A percentile compares a stretch with the other conserved stretches of the same genome.
These are phyloP conservation scores for Troilus luridus DNA, from an alignment of 2,888 invertebrate genomes.

Conservation along the genomic window DNA sequence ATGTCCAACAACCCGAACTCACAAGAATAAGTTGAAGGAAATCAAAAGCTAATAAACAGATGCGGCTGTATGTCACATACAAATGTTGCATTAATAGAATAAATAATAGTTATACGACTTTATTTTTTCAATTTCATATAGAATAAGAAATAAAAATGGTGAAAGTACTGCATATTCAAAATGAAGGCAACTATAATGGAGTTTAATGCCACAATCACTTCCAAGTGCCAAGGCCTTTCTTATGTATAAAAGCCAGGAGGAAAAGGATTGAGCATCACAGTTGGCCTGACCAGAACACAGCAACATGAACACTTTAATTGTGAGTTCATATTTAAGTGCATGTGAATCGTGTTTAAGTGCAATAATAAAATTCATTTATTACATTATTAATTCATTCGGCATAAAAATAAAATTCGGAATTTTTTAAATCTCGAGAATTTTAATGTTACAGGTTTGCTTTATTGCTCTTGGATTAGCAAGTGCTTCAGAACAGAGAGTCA, in stretches of 20 bases:
- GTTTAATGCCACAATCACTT: conserved; percentile 29
- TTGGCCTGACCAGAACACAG: conserved; percentile 1
- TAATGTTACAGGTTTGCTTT: conserved; percentile 6
- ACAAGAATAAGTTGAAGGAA: not conserved
- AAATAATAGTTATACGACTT: not conserved
- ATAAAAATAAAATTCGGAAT: not conserved
- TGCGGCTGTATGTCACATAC: too few relatives aligned
- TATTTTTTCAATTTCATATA: not conserved
- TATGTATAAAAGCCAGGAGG: conserved; percentile 14
- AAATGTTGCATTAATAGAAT: not conserved
- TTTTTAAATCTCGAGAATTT: not conserved
- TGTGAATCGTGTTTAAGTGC: not conserved
- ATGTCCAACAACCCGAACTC: not conserved
- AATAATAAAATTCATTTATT: not conserved
- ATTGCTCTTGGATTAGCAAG: conserved; percentile 17
- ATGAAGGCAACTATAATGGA: conserved; percentile 32
- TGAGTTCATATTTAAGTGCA: not conserved
- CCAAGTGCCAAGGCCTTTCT: conserved; percentile 46
- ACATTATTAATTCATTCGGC: not conserved
- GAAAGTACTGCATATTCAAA: conserved; percentile 4
- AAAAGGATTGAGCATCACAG: not conserved
- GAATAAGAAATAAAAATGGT: not conserved
- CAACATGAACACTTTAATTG: conserved; percentile 26
- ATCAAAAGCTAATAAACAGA: not conserved
- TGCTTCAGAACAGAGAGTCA: conserved; percentile 5